Evolutionary conservation across 2,888 invertebrate genomes (phyloP).

Genomic region (Eupithecia exiguata): DNA sequence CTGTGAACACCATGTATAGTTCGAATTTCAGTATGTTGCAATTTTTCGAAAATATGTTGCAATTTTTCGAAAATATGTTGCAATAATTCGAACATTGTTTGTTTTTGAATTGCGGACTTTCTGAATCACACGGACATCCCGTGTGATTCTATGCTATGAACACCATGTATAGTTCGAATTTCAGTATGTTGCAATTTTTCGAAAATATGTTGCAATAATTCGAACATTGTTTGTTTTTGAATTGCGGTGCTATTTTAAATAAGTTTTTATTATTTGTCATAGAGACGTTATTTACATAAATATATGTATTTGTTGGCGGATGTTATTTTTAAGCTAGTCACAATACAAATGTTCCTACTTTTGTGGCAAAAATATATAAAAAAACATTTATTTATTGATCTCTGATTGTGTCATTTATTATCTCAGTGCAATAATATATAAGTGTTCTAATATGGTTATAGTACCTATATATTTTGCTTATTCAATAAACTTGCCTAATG

Average conservation of each 20-base stretch:
- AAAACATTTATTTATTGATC: constrained; percentile 50
- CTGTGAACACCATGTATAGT: no score
- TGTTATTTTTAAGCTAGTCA: constrained; percentile 45
- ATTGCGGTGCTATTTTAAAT: constrained; percentile 50
- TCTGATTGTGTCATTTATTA: constrained; percentile 55
- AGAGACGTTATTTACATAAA: constrained; percentile 40
- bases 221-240: constrained; percentile 44
- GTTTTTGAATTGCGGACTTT: constrained; percentile 50
- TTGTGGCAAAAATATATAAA: constrained; percentile 31
- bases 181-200: constrained; percentile 56
- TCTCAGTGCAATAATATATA: constrained; percentile 15
- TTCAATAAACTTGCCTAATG: not conserved
- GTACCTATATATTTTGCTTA: constrained; percentile 2
- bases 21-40: no score
- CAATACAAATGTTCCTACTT: constrained; percentile 43
- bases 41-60: constrained; percentile 40
- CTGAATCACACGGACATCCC: no score
- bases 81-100: constrained; percentile 34
- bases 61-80: no score
- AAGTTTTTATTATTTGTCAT: constrained; percentile 41
- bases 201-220: not conserved
- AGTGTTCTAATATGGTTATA: constrained; percentile 3
- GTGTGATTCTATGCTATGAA: constrained; percentile 6
- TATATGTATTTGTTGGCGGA: constrained; percentile 37
- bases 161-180: constrained; percentile 6